phyloP scores from a whole-genome alignment of 2,113 vertebrate species.

The Chlorodrepanis virens region DNA sequence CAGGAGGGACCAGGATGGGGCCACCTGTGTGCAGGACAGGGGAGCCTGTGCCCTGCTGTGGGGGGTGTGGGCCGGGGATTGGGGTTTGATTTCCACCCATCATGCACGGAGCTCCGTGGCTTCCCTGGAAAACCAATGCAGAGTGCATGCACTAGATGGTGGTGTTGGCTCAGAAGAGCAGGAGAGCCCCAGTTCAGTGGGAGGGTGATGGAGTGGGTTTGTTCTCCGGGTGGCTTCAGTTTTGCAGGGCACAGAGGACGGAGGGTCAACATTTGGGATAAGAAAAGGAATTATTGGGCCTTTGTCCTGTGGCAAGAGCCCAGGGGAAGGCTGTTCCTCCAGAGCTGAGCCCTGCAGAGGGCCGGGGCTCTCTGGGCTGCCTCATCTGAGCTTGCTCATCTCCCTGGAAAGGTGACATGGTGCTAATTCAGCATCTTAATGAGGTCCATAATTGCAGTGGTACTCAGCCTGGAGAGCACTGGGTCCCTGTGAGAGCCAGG shows the following conservation, averaged over 20 bases:
- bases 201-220: background rate
- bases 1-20: background rate
- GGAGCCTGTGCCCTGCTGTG: fast-evolving
- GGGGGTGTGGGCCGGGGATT: fast-evolving
- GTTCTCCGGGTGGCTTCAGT: background rate
- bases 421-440: background rate
- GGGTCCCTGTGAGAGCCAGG: background rate
- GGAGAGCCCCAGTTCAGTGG: background rate
- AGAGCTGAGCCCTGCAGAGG: background rate
- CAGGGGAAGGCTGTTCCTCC: background rate
- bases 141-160: constrained; percentile 31
- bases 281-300: background rate
- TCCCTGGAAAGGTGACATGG: background rate
- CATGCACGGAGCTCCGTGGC: fast-evolving
- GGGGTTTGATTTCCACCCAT: background rate
- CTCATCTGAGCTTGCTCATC: background rate
- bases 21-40: background rate
- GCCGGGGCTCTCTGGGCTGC: background rate
- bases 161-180: background rate
- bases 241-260: background rate
- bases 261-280: background rate
- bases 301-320: background rate
- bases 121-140: background rate
- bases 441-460: fast-evolving
- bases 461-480: background rate